Evolutionary conservation across 1,140 invertebrate genomes (phyloP).

Genomic region (Drosophila navojoa): DNA sequence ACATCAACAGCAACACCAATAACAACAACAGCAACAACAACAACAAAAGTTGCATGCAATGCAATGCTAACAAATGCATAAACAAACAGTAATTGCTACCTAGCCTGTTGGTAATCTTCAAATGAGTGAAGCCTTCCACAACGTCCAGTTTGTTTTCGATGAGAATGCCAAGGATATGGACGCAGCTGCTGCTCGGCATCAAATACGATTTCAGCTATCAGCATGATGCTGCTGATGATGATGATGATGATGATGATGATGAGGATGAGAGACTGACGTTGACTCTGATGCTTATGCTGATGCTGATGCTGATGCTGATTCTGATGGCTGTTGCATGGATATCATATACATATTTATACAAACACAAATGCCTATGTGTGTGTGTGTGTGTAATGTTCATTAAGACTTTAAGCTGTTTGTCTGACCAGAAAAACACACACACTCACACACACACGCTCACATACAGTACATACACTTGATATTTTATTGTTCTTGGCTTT

Average conservation of each 20-base stretch:
- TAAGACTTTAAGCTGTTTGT: constrained; percentile 79
- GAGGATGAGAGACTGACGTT: no score
- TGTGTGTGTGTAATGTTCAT: constrained; percentile 64
- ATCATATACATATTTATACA: constrained; percentile 3
- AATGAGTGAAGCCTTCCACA: constrained; percentile 68
- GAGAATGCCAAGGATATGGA: constrained; percentile 10
- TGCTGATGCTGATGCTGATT: background rate
- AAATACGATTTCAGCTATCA: constrained; percentile 20
- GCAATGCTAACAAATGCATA: constrained; percentile 67
- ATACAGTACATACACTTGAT: background rate
- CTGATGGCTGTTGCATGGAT: constrained; percentile 8
- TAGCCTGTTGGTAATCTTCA: constrained; percentile 56
- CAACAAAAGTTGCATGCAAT: constrained; percentile 35
- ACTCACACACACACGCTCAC: constrained; percentile 14
- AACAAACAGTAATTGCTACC: constrained; percentile 81
- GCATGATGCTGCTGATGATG: constrained; percentile 5
- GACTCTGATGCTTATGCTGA: no score
- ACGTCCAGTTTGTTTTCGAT: constrained; percentile 58
- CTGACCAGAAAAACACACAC: constrained; percentile 44
- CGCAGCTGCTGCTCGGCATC: constrained; percentile 24
- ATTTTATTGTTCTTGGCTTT: constrained; percentile 47
- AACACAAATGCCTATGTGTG: background rate
- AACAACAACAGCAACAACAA: constrained; percentile 45
- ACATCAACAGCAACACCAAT: constrained; percentile 39
- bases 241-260: background rate